Evolutionary conservation across 2,797 vertebrate species (phyloP).

Genomic region (Eulemur rubriventer): DNA sequence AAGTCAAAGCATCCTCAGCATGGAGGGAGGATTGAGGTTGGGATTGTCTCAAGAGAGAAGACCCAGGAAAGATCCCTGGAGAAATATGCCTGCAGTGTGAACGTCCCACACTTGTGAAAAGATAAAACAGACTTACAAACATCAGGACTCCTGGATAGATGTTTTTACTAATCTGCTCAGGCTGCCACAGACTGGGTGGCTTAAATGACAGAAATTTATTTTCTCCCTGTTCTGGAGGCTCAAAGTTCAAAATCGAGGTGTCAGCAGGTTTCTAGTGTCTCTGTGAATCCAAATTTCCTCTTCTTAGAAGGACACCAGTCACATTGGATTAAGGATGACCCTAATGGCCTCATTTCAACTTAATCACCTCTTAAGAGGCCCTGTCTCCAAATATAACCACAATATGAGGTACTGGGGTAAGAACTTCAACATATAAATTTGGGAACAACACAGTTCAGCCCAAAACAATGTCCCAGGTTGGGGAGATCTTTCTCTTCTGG

Average conservation of each 20-base stretch:
- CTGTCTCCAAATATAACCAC: neutral
- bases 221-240: neutral
- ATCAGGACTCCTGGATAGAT: neutral
- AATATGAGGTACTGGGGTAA: neutral
- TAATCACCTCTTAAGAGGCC: neutral
- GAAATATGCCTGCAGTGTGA: neutral
- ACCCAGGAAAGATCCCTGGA: neutral
- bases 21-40: neutral
- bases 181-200: neutral
- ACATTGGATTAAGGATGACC: neutral
- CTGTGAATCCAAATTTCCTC: neutral
- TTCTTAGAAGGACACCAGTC: neutral
- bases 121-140: neutral
- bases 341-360: neutral
- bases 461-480: neutral
- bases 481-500: neutral
- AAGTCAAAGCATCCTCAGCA: neutral
- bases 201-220: neutral
- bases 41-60: neutral
- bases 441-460: neutral
- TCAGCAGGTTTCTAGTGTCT: neutral
- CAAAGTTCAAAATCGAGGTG: neutral
- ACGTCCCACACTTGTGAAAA: rapidly evolving
- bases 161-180: too few species aligned
- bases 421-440: neutral